phyloP scores from a whole-genome alignment of 2,888 invertebrate genomes.

The Agrochola macilenta region DNA sequence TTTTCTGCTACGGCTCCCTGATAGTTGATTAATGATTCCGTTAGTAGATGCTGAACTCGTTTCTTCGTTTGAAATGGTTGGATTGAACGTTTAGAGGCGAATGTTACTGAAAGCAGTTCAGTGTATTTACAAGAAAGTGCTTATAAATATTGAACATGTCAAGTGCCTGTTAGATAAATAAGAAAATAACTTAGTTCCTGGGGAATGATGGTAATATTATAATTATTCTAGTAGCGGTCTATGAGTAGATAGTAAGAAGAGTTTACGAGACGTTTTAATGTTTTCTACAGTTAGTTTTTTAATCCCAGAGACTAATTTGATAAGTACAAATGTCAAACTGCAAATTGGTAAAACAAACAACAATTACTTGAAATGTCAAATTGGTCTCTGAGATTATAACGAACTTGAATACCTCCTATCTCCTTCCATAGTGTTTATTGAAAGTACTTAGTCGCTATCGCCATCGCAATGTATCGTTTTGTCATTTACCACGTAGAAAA shows the following conservation, averaged over 20 bases:
- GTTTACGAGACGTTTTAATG: not conserved
- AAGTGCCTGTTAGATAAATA: not conserved
- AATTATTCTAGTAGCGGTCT: not conserved
- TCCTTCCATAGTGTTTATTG: not conserved
- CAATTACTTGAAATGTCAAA: too few species aligned
- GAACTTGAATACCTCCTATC: too few species aligned
- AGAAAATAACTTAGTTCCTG: not conserved
- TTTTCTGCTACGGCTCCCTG: conserved; percentile 85
- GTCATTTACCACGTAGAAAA: not conserved
- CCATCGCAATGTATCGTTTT: not conserved
- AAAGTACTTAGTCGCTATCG: not conserved
- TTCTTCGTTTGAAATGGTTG: conserved; percentile 31
- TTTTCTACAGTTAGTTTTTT: not conserved
- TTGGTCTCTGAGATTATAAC: too few species aligned
- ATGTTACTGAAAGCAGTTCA: not conserved
- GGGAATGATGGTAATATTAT: not conserved
- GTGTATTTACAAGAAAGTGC: not conserved
- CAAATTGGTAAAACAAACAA: too few species aligned
- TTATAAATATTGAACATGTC: conserved; percentile 4
- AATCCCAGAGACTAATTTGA: too few species aligned
- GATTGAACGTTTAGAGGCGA: not conserved
- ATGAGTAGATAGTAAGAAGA: not conserved
- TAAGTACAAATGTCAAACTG: too few species aligned
- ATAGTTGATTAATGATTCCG: conserved; percentile 87
- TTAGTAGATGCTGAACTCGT: conserved; percentile 69